Evolutionary conservation across 2,888 invertebrate species (phyloP).

Genomic region (Hedychridium roseum): DNA sequence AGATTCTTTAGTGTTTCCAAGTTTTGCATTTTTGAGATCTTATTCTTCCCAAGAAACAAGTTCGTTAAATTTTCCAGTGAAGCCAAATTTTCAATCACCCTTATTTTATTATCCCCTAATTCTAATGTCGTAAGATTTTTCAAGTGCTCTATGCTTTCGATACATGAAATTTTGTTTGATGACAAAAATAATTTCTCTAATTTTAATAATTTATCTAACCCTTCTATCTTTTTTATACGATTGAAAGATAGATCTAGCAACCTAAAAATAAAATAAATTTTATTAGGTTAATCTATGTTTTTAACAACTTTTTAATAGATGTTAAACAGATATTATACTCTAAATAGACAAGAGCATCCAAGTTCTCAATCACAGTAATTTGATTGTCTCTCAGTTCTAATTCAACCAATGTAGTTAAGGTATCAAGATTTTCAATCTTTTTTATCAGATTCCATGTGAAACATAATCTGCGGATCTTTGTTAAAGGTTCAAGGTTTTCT

Average conservation of each 20-base stretch:
- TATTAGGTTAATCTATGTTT: conserved; percentile 9
- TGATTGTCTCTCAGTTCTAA: conserved; percentile 98
- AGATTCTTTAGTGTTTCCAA: conserved; percentile 77
- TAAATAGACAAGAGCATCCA: conserved; percentile 86
- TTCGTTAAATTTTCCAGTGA: conserved; percentile 77
- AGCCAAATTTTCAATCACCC: conserved; percentile 88
- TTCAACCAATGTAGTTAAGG: conserved; percentile 80
- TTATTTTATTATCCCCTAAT: conserved; percentile 92
- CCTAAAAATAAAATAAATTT: conserved; percentile 66
- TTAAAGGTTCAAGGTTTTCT: conserved; percentile 82
- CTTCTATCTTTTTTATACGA: conserved; percentile 86
- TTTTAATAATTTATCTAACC: conserved; percentile 77
- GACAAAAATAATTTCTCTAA: conserved; percentile 87
- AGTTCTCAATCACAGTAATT: conserved; percentile 88
- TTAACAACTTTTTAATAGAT: conserved; percentile 3
- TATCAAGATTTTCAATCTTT: conserved; percentile 87
- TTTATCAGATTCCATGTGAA: conserved; percentile 95
- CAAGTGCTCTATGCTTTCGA: conserved; percentile 87
- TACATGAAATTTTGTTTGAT: conserved; percentile 87
- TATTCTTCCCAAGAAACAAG: conserved; percentile 93
- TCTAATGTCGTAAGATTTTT: conserved; percentile 85
- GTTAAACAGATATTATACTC: conserved; percentile 72
- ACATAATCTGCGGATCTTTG: conserved; percentile 80
- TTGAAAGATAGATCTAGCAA: conserved; percentile 96
- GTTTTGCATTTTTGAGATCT: conserved; percentile 87